Conservation (phyloP, 2,797 vertebrate genomes). For the Aldrovandia affinis region DNA sequence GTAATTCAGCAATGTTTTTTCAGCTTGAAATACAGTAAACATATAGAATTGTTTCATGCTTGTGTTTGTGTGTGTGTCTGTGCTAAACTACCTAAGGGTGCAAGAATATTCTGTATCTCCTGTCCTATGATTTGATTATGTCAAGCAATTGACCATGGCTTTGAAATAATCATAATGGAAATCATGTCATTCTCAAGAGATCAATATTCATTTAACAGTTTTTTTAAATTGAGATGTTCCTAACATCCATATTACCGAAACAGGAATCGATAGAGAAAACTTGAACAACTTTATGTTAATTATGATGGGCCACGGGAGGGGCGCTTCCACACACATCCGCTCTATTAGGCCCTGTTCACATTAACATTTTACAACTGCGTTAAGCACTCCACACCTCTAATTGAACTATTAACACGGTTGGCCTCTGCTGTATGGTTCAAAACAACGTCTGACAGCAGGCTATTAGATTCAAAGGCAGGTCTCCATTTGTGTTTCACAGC, state of each 20-base stretch:
- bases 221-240: not conserved
- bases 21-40: no score
- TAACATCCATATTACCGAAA: not conserved
- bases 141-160: not conserved
- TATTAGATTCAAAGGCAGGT: conserved; percentile 13
- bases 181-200: not conserved
- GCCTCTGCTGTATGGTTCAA: not conserved
- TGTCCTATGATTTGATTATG: not conserved
- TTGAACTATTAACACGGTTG: conserved; percentile 15
- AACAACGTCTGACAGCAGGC: not conserved
- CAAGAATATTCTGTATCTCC: no score
- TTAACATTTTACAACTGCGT: conserved; percentile 17
- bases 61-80: no score
- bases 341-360: conserved; percentile 10
- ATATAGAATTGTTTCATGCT: no score
- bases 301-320: not conserved
- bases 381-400: conserved; percentile 21
- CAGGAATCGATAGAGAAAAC: not conserved
- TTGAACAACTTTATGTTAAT: conserved; percentile 2
- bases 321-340: not conserved
- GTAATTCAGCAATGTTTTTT: conserved; percentile 3
- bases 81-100: no score
- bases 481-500: conserved; percentile 11
- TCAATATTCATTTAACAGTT: not conserved
- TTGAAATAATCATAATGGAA: not conserved